phyloP scores from a whole-genome alignment of 2,888 invertebrate genomes.

The Lasioglossum vierecki region DNA sequence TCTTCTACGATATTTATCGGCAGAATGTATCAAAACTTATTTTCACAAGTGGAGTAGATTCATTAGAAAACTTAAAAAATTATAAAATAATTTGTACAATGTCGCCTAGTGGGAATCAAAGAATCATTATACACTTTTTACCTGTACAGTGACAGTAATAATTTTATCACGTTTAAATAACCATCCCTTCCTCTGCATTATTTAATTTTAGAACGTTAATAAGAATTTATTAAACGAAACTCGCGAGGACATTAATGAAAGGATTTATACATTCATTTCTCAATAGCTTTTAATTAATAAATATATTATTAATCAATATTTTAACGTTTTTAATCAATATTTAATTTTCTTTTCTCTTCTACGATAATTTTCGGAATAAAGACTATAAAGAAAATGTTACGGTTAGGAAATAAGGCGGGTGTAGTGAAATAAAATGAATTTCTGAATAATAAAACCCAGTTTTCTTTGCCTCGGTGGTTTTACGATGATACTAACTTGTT shows the following conservation, averaged over 20 bases:
- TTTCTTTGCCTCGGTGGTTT: too few relatives aligned
- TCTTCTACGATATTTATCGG: not conserved
- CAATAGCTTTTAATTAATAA: not conserved
- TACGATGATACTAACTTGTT: not conserved
- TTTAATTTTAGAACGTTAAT: not conserved
- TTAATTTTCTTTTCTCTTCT: too few relatives aligned
- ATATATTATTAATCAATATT: too few relatives aligned
- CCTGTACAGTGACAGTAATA: not conserved
- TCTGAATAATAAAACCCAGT: too few relatives aligned
- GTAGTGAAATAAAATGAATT: too few relatives aligned
- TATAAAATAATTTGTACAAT: not conserved
- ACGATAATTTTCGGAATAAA: too few relatives aligned
- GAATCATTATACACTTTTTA: not conserved
- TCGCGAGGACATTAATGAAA: not conserved
- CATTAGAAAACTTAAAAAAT: not conserved
- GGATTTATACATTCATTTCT: not conserved
- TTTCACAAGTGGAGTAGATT: not conserved
- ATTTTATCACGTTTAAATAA: not conserved
- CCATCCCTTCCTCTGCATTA: not conserved
- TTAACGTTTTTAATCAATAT: too few relatives aligned
- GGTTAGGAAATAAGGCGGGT: too few relatives aligned
- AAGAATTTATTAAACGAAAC: not conserved
- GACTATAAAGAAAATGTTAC: too few relatives aligned
- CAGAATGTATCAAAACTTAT: not conserved
- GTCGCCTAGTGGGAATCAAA: accelerated